Conservation (phyloP, 2,797 vertebrate species). For the Sardinella longiceps region DNA sequence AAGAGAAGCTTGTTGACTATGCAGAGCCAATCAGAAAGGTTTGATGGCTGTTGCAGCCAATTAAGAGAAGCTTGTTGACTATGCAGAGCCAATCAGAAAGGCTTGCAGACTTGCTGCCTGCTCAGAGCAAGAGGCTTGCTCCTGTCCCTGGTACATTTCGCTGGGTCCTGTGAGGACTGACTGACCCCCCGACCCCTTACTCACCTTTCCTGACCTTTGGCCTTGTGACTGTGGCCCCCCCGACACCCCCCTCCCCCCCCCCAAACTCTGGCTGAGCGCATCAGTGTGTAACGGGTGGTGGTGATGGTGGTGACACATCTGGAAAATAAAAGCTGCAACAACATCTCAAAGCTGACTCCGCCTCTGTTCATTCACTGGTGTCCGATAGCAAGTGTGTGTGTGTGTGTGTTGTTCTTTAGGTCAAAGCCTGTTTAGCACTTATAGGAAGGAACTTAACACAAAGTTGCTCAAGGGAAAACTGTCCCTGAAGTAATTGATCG, state of each 20-base stretch:
- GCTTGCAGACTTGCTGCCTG: neutral
- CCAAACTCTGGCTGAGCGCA: neutral
- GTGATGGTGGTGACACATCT: constrained; percentile 1
- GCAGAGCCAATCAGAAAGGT: neutral
- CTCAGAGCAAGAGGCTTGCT: too few relatives aligned
- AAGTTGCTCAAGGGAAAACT: too few relatives aligned
- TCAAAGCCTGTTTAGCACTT: neutral
- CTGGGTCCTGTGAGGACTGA: neutral
- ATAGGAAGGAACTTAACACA: too few relatives aligned
- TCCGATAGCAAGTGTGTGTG: neutral
- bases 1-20: neutral
- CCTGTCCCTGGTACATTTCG: constrained; percentile 8
- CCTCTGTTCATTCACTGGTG: neutral
- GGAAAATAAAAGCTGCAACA: constrained; percentile 25
- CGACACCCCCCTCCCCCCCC: neutral
- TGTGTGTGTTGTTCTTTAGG: neutral
- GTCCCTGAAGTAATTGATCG: too few relatives aligned
- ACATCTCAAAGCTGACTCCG: neutral
- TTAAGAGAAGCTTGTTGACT: too few relatives aligned
- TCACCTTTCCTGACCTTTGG: neutral
- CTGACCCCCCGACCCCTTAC: neutral
- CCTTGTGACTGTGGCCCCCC: neutral
- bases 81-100: neutral
- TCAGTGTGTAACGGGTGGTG: neutral
- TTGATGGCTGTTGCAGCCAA: neutral